phyloP scores from a whole-genome alignment of 2,888 invertebrate genomes.

The Protodeltote pygarga region DNA sequence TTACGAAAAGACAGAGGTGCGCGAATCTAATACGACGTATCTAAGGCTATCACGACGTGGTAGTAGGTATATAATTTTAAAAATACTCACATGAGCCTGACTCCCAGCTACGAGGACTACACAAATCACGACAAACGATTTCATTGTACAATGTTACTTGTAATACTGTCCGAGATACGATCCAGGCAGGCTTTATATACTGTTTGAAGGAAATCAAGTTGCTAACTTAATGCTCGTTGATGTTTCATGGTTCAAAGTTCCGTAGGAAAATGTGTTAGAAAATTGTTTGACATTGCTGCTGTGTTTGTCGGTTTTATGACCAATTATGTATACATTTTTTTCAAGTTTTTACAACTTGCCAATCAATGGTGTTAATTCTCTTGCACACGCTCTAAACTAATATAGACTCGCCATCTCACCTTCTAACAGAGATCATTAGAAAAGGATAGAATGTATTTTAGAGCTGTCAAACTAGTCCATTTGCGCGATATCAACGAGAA shows the following conservation, averaged over 20 bases:
- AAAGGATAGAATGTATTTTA: too few relatives aligned
- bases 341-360: too few relatives aligned
- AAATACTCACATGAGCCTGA: constrained; percentile 26
- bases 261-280: not conserved
- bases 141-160: constrained; percentile 16
- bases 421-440: too few relatives aligned
- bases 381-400: too few relatives aligned
- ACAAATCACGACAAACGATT: constrained; percentile 26
- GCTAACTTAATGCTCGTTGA: not conserved
- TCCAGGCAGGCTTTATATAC: constrained; percentile 16
- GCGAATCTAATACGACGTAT: too few relatives aligned
- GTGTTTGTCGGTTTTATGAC: not conserved
- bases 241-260: not conserved
- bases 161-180: constrained; percentile 1
- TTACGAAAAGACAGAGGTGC: too few relatives aligned
- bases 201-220: constrained; percentile 34
- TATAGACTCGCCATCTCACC: too few relatives aligned
- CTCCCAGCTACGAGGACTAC: constrained; percentile 25
- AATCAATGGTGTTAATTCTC: too few relatives aligned
- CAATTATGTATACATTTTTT: not conserved
- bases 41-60: too few relatives aligned
- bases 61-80: constrained; percentile 2
- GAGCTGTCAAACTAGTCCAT: too few relatives aligned
- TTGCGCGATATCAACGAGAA: too few relatives aligned
- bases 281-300: too few relatives aligned